Conservation (phyloP, 37 sponge, comb jelly and placozoan species). For the Diacarnus erythraeanus region DNA sequence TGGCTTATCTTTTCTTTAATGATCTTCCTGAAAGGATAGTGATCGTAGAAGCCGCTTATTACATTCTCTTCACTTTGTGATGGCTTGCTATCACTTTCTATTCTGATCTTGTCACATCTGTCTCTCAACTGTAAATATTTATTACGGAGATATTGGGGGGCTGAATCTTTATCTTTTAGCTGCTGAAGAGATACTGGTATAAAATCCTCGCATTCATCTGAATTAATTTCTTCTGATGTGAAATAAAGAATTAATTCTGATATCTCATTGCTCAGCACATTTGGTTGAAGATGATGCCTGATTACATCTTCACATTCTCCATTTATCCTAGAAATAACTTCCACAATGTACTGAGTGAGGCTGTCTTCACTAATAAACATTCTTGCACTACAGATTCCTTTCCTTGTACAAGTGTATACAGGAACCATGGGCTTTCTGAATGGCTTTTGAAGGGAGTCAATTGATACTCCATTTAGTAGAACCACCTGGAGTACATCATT, state of each 20-base stretch:
- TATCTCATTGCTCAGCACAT: neutral
- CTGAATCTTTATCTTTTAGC: neutral
- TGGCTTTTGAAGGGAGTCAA: neutral
- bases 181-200: neutral
- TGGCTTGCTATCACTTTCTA: neutral
- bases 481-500: conserved; percentile 18
- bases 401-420: neutral
- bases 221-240: neutral
- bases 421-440: neutral
- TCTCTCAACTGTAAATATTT: conserved; percentile 22
- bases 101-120: neutral
- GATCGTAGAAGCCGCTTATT: conserved; percentile 7
- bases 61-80: neutral
- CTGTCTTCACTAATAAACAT: neutral
- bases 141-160: conserved; percentile 14
- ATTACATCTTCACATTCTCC: neutral
- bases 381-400: neutral
- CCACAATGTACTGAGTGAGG: neutral
- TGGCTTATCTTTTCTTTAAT: neutral
- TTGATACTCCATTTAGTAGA: neutral
- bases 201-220: neutral
- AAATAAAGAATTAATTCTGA: neutral
- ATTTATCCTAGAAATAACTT: neutral
- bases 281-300: neutral
- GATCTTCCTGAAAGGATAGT: conserved; percentile 34